Evolutionary conservation across 2,113 vertebrate genomes (phyloP).

Genomic region (Irena cyanogastra): DNA sequence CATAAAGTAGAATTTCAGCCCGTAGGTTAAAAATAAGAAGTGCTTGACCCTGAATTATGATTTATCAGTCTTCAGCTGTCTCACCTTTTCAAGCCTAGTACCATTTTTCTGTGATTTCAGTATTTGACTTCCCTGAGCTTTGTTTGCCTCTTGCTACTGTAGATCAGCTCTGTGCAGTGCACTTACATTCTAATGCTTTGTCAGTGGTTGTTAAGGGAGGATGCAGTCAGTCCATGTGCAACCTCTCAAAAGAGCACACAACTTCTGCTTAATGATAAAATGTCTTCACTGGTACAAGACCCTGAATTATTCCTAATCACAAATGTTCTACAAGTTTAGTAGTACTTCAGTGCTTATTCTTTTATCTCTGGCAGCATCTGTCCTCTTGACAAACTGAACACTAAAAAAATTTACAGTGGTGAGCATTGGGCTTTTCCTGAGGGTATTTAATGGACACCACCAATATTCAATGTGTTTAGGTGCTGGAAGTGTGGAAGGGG

Average conservation of each 20-base stretch:
- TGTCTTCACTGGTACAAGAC: not conserved
- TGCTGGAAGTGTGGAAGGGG: not conserved
- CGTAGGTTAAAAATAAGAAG: slow-evolving; percentile 19
- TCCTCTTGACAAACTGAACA: not conserved
- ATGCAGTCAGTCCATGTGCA: not conserved
- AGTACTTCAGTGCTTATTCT: not conserved
- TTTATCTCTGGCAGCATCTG: not conserved
- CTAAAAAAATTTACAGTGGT: not conserved
- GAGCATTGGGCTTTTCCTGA: not conserved
- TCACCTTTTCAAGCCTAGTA: slow-evolving; percentile 4
- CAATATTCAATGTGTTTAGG: not conserved
- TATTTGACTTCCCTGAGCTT: not conserved
- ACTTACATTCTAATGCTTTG: not conserved
- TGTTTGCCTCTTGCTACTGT: not conserved
- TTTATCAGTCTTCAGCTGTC: slow-evolving; percentile 9
- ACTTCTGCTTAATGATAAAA: not conserved
- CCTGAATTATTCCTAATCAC: not conserved
- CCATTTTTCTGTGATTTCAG: not conserved
- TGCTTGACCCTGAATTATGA: slow-evolving; percentile 36
- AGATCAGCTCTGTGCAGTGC: not conserved
- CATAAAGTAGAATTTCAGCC: slow-evolving; percentile 42
- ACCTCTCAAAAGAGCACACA: not conserved
- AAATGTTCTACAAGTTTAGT: not conserved
- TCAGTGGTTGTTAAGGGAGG: not conserved
- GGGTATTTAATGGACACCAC: not conserved